Base-by-base conservation (phyloP, 2,888 invertebrate species). In the Drosophila birchii region DNA sequence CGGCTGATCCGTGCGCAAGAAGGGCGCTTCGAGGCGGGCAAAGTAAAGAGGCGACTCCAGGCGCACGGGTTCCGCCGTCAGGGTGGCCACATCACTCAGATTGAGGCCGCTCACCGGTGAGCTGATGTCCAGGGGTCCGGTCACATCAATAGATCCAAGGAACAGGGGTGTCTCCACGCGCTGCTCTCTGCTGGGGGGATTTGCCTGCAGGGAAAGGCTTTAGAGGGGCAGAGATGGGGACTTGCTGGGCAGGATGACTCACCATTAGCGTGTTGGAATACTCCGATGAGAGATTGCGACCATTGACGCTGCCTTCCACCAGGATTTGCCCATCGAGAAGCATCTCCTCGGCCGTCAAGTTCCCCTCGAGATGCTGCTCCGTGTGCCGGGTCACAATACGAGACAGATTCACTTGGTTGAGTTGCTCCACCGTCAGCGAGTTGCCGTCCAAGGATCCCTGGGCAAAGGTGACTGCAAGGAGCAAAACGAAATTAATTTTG, bases 261-360 rank as follows among this genome's bases (percentile, higher is more conserved):
- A 94, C 94, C 94, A 93, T 92, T 14, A 94, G 85, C 0, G 94
- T 94, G 69, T 94, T 94, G 20, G 88, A 67, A 62, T 92, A 93
- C 81, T 94, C 94, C 41, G 91, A 70, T 3, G 86, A 68, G 20
- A 95, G 86, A 75, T 93, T 86, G 2, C 92, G 72, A 0, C 89
- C 92, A 80, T 95, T 95, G 0, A 94, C 80, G 0, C 41, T 75
- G 1, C 92, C 92, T 23, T 74, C 43, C 0, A 90, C 84, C 0
- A 38, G 45, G 3, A 93, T 74, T 7, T 80, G 76, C 0, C 80
- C 81, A n/a, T 62, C 26, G 1, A 94, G 90, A 49, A 89, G 77
- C 12, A 94, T 67, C 68, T 93, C 90, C 0, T 80, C 80, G 54
- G 94, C 91, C 1, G 80, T 60, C 1, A 94, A 69, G 20, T 81